Conservation (phyloP, 2,888 invertebrate genomes). For the Cetonia aurata region DNA sequence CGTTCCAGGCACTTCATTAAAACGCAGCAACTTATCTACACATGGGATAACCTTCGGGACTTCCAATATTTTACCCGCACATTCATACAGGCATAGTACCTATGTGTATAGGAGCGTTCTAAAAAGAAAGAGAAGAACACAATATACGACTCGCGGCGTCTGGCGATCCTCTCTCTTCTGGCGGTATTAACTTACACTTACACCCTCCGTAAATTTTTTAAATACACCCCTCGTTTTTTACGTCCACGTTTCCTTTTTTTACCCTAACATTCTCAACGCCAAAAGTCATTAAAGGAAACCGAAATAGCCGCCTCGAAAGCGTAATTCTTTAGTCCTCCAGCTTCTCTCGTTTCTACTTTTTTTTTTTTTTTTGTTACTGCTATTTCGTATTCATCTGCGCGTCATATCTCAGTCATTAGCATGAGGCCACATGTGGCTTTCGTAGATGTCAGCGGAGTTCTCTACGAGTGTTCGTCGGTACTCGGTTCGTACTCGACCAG, state of each 20-base stretch:
- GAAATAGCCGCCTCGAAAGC: conserved; percentile 37
- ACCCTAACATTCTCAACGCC: conserved; percentile 1
- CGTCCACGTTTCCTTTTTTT: neutral
- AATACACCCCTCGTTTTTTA: neutral
- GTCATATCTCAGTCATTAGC: conserved; percentile 61
- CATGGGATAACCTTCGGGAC: too few relatives aligned
- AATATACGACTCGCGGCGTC: too few relatives aligned
- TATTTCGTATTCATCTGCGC: conserved; percentile 39
- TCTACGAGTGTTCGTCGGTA: conserved; percentile 5
- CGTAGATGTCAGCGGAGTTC: conserved; percentile 29
- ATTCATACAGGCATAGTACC: too few relatives aligned
- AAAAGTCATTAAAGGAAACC: conserved; percentile 42
- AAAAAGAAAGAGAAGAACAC: too few relatives aligned
- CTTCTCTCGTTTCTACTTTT: neutral
- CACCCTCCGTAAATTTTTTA: neutral
- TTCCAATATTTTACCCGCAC: too few relatives aligned
- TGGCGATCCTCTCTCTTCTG: too few relatives aligned
- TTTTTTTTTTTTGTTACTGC: conserved; percentile 17
- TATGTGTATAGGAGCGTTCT: too few relatives aligned
- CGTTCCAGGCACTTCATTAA: too few relatives aligned
- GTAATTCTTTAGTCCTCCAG: neutral
- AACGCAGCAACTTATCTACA: too few relatives aligned
- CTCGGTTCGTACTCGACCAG: neutral
- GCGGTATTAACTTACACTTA: neutral
- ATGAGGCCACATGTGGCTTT: conserved; percentile 62